Evolutionary conservation across 2,888 invertebrate genomes (phyloP).

Genomic region (Platycheirus rosarum): DNA sequence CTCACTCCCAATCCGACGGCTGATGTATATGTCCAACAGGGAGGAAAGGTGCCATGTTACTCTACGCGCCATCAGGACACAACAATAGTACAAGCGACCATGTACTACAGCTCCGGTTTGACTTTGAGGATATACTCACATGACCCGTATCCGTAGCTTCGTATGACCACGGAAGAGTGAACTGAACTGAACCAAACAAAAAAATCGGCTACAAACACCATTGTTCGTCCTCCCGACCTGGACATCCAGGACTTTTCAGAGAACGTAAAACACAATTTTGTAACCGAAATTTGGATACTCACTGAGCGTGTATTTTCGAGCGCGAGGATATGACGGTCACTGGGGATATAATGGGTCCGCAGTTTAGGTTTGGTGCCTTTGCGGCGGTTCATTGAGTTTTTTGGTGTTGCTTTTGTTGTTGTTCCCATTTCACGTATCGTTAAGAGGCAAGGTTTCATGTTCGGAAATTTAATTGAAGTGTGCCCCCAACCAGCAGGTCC

Average conservation of each 20-base stretch:
- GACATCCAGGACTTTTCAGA: slow-evolving; percentile 8
- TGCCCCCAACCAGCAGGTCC: slow-evolving; percentile 63
- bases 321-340: slow-evolving; percentile 63
- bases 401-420: slow-evolving; percentile 26
- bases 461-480: slow-evolving; percentile 75
- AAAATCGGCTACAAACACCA: slow-evolving; percentile 51
- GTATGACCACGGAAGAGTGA: slow-evolving; percentile 55
- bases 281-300: slow-evolving; percentile 75
- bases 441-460: slow-evolving; percentile 59
- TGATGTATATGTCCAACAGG: background rate
- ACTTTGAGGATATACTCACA: slow-evolving; percentile 69
- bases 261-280: slow-evolving; percentile 68
- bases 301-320: slow-evolving; percentile 63
- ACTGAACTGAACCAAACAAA: slow-evolving; percentile 11
- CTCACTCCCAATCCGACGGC: slow-evolving; percentile 26
- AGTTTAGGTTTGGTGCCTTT: slow-evolving; percentile 72
- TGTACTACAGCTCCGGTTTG: slow-evolving; percentile 64
- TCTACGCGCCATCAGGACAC: slow-evolving; percentile 24
- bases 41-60: slow-evolving; percentile 62
- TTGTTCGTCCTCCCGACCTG: slow-evolving; percentile 23
- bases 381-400: slow-evolving; percentile 65
- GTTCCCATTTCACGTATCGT: slow-evolving; percentile 4
- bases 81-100: slow-evolving; percentile 62
- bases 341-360: slow-evolving; percentile 67
- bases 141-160: slow-evolving; percentile 62